A percentile compares a stretch with the other conserved stretches of the same genome.
Evolutionary conservation across 2,888 invertebrate species (phyloP).

Genomic region (Nomada fabriciana): DNA sequence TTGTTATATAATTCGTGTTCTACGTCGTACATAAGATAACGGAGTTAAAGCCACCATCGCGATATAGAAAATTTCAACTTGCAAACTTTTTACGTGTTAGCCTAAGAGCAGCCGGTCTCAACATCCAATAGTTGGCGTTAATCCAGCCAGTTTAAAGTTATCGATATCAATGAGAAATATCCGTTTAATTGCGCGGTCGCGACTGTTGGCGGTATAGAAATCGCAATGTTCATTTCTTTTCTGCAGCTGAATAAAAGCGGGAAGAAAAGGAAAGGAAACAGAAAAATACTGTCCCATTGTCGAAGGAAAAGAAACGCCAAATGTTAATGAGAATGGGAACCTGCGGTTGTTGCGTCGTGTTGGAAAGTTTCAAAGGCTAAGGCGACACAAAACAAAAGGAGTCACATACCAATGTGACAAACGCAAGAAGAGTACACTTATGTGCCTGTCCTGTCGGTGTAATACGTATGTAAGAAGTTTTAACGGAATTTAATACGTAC

Average conservation of each 20-base stretch:
- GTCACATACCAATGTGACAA: conserved; percentile 11
- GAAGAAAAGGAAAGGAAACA: neutral
- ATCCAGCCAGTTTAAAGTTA: conserved; percentile 50
- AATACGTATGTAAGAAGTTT: conserved; percentile 15
- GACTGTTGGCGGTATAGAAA: neutral
- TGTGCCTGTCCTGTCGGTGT: neutral
- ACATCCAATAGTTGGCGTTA: conserved; percentile 55
- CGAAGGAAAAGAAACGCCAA: neutral
- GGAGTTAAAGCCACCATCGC: conserved; percentile 1
- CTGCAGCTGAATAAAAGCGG: neutral
- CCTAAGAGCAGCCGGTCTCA: conserved; percentile 13
- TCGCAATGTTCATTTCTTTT: neutral
- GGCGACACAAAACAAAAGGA: neutral
- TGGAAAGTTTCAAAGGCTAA: conserved; percentile 24
- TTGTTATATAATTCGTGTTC: conserved; percentile 36
- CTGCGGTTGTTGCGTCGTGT: conserved; percentile 5
- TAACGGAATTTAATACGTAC: conserved; percentile 23
- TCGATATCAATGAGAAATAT: conserved; percentile 51
- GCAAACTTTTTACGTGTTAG: conserved; percentile 39
- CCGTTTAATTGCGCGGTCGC: conserved; percentile 35
- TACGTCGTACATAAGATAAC: neutral
- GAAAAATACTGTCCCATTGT: neutral
- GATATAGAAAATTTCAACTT: conserved; percentile 5
- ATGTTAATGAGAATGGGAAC: conserved; percentile 19
- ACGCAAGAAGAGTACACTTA: neutral